These are phyloP conservation scores for Cepaea nemoralis DNA, from an alignment of 1,140 invertebrate species.

Conservation along the genomic window DNA sequence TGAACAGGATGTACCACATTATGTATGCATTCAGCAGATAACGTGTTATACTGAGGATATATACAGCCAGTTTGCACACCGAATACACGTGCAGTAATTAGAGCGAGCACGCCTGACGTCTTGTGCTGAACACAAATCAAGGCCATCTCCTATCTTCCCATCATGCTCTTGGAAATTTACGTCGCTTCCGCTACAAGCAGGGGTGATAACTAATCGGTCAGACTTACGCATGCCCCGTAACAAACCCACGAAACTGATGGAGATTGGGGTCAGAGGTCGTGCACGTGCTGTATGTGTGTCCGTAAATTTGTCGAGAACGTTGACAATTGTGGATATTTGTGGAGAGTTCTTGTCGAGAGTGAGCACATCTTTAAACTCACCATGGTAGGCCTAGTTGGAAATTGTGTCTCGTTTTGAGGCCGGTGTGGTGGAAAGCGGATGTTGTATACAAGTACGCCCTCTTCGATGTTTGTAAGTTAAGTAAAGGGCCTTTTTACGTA, in stretches of 20 bases:
- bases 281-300: constrained; percentile 11
- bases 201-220: constrained; percentile 22
- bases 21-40: no score
- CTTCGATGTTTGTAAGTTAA: no score
- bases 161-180: constrained; percentile 19
- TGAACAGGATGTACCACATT: no score
- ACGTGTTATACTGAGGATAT: no score
- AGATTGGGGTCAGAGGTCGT: constrained; percentile 17
- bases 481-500: no score
- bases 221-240: constrained; percentile 24
- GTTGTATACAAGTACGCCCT: no score
- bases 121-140: constrained; percentile 14
- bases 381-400: neutral
- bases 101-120: neutral
- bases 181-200: constrained; percentile 12
- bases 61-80: neutral
- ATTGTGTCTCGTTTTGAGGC: neutral
- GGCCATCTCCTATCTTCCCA: neutral
- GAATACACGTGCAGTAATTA: neutral
- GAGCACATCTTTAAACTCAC: neutral
- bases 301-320: constrained; percentile 7
- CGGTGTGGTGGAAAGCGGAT: no score
- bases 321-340: constrained; percentile 10
- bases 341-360: neutral
- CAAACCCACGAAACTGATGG: constrained; percentile 17